Conservation (phyloP, 2,888 invertebrate genomes). For the Lochmaea crataegi region DNA sequence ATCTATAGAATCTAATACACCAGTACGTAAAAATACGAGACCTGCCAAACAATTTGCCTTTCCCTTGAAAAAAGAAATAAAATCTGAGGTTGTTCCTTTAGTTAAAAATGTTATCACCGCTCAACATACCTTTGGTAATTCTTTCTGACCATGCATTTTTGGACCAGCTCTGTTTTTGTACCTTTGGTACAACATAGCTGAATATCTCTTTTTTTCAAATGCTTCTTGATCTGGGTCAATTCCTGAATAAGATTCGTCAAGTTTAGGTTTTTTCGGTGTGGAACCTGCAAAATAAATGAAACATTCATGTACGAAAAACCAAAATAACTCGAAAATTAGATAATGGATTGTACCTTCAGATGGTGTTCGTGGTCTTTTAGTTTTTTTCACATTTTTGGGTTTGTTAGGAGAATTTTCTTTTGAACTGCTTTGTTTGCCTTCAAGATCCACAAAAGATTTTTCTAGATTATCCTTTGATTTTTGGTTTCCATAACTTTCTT, state of each 20-base stretch:
- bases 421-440: conserved; percentile 26
- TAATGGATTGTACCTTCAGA: conserved; percentile 41
- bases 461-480: neutral
- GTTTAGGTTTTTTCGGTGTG: conserved; percentile 53
- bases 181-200: conserved; percentile 77
- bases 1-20: conserved; percentile 89
- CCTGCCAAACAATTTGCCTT: conserved; percentile 78
- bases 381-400: conserved; percentile 32
- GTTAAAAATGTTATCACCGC: neutral
- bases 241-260: conserved; percentile 58
- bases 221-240: conserved; percentile 74
- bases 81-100: too few species aligned
- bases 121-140: conserved; percentile 78
- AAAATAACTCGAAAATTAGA: neutral
- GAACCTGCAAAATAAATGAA: conserved; percentile 10
- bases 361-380: conserved; percentile 46
- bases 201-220: conserved; percentile 74
- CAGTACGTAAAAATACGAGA: conserved; percentile 82
- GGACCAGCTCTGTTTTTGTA: conserved; percentile 85
- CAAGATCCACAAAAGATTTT: neutral
- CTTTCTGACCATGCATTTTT: conserved; percentile 83
- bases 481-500: conserved; percentile 26
- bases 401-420: conserved; percentile 34
- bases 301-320: too few species aligned
- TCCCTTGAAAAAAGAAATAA: conserved; percentile 67